Percentiles rank a stretch among this genome's conserved stretches.
Conservation (phyloP, 2,113 vertebrate genomes). For the Sprattus sprattus region DNA sequence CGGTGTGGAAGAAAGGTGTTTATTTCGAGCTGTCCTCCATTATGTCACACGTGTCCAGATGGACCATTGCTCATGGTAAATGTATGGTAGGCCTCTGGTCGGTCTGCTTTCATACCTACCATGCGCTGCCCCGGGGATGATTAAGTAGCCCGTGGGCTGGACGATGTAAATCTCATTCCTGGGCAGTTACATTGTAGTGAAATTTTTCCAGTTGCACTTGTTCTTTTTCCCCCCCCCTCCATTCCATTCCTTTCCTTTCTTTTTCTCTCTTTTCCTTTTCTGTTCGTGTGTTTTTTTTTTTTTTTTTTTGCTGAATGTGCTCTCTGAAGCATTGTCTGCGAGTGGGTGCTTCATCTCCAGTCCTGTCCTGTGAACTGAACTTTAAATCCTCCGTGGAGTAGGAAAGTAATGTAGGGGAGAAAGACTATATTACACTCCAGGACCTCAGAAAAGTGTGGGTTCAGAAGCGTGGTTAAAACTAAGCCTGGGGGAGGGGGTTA, state of each 20-base stretch:
- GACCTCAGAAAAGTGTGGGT: background rate
- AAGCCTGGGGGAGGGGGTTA: constrained; percentile 26
- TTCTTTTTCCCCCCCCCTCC: background rate
- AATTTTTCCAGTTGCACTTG: constrained; percentile 51
- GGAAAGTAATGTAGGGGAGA: constrained; percentile 13
- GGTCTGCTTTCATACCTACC: constrained; percentile 60
- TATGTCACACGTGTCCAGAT: constrained; percentile 53
- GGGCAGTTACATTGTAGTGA: constrained; percentile 41
- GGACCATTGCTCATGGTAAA: constrained; percentile 65
- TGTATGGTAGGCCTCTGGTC: constrained; percentile 47
- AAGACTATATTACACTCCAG: background rate
- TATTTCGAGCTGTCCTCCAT: constrained; percentile 67
- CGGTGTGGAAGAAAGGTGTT: constrained; percentile 33
- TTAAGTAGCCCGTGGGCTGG: constrained; percentile 50
- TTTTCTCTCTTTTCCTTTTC: background rate
- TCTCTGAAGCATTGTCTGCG: constrained; percentile 33
- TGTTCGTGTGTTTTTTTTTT: background rate
- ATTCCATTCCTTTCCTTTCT: background rate
- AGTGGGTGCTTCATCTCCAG: constrained; percentile 28
- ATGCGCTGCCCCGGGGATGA: constrained; percentile 50
- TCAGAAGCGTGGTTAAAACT: background rate
- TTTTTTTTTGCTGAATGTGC: constrained; percentile 51
- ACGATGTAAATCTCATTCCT: constrained; percentile 59
- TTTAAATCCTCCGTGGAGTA: constrained; percentile 30
- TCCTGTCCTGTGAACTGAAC: constrained; percentile 29